phyloP scores from a whole-genome alignment of 1,140 invertebrate genomes.

The Hypothenemus hampei region DNA sequence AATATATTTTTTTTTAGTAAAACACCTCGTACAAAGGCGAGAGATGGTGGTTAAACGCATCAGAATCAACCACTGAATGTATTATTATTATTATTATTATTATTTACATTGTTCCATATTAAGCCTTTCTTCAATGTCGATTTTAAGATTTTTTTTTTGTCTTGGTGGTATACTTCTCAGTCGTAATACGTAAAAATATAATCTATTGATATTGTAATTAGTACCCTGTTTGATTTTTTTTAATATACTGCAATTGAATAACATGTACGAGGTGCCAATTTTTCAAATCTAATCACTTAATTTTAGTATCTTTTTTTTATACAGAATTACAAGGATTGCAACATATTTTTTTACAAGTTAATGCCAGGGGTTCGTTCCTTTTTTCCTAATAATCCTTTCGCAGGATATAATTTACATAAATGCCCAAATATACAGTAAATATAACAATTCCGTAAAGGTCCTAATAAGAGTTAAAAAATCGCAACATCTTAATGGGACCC shows the following conservation, averaged over 20 bases:
- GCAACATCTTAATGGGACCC: too few relatives aligned
- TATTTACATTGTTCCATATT: background rate
- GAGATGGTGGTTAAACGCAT: conserved; percentile 13
- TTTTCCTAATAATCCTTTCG: conserved; percentile 35
- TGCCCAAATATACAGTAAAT: conserved; percentile 30
- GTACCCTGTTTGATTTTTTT: conserved; percentile 40
- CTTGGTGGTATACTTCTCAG: conserved; percentile 34
- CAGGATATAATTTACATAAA: conserved; percentile 33
- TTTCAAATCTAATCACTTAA: conserved; percentile 31
- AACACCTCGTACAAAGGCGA: conserved; percentile 39
- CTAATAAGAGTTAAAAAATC: too few relatives aligned
- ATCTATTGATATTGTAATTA: conserved; percentile 37
- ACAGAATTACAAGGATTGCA: conserved; percentile 41
- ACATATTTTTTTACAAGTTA: conserved; percentile 43
- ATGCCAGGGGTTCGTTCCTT: conserved; percentile 45
- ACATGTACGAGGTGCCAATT: conserved; percentile 40
- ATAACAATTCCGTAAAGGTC: conserved; percentile 20
- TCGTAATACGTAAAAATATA: conserved; percentile 33
- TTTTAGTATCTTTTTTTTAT: conserved; percentile 36
- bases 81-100: background rate
- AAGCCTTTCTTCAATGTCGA: background rate
- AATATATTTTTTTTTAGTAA: conserved; percentile 19
- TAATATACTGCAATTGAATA: background rate
- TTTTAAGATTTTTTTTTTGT: conserved; percentile 2
- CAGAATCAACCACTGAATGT: background rate